Evolutionary conservation across 2,113 vertebrate genomes (phyloP), one percentile per base, ranked within the genome.

Genomic region (Heteronetta atricapilla): DNA sequence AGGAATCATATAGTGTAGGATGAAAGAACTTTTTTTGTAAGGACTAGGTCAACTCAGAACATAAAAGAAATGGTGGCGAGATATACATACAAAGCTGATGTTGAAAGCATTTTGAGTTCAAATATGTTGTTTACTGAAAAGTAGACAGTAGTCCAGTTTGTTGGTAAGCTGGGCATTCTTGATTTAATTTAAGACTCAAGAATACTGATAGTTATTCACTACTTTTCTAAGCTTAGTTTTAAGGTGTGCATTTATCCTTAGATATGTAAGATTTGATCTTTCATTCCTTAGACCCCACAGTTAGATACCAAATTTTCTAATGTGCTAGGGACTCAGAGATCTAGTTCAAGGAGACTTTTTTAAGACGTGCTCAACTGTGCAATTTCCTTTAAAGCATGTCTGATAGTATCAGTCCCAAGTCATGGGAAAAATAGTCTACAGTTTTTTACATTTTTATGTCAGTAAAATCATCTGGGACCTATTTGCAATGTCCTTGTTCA

Each of bases 371-470:
- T 78, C 36, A 78, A n/a, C 48, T 81, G 34, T 90, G 83, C 77
- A 66, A 88, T 88, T 88, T 86, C 28, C 68, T 92, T 94, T 88
- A 88, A 92, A 95, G 81, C 69, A 90, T 95, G 38, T 88, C 90
- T 78, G 93, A 94, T 84, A 82, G 33, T 66, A 79, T 94, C 82
- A 81, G 46, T 80, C 73, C 34, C 6, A 83, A 90, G 82, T 82
- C 53, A 76, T 66, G 82, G 82, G 88, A 86, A 94, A 95, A 91
- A 85, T 2, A 83, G 21, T 46, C 42, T 78, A 69, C 44, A 56
- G 17, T 26, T 86, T 95, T 82, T 44, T 77, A 31, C 2, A 55
- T 63, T 78, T 91, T 90, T 82, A 44, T 81, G 7, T 84, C 68
- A 78, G 60, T 40, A 90, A 88, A 93, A 91, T 88, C 25, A 72